phyloP scores from a whole-genome alignment of 2,888 invertebrate species.

The Pyrrhosoma nymphula region DNA sequence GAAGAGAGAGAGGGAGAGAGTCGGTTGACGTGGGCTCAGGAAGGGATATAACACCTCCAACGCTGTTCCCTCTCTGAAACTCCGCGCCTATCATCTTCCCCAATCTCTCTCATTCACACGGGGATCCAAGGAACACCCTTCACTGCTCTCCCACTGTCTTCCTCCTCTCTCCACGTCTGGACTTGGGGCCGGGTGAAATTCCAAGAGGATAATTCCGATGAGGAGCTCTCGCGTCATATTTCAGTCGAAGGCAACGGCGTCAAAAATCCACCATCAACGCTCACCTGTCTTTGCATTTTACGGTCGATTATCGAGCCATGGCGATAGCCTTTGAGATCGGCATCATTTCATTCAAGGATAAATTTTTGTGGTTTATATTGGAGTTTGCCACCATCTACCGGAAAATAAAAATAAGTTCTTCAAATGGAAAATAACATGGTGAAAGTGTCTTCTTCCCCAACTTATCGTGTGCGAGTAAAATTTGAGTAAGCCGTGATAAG shows the following conservation, averaged over 20 bases:
- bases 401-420: no score
- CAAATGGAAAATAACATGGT: no score
- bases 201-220: not conserved
- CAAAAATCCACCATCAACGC: no score
- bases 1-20: not conserved
- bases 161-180: not conserved
- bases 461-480: no score
- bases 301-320: no score
- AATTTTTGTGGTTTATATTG: no score
- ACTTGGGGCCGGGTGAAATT: not conserved
- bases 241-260: not conserved
- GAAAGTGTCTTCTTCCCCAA: no score
- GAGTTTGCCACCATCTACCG: no score
- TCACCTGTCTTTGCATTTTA: no score
- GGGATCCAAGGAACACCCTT: not conserved
- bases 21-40: not conserved
- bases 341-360: no score
- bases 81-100: slow-evolving; percentile 2
- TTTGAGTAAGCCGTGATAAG: no score
- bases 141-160: not conserved
- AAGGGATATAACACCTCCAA: not conserved
- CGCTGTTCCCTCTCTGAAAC: not conserved
- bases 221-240: not conserved
- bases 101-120: not conserved
- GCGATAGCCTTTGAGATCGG: no score